phyloP scores from a whole-genome alignment of 2,113 vertebrate species.

The Cavia aperea region DNA sequence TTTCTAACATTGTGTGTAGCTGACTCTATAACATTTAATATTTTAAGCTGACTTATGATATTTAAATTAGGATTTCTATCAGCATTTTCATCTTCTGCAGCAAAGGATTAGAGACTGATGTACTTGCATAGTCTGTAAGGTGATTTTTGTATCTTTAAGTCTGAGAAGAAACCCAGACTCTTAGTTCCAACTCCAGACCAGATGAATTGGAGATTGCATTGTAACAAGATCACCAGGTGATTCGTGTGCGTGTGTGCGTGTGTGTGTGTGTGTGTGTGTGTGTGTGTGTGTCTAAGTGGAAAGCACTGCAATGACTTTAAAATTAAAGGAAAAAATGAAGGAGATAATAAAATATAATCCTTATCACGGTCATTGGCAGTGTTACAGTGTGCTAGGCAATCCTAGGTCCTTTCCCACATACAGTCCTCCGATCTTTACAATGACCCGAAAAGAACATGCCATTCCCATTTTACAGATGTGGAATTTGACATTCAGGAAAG shows the following conservation, averaged over 20 bases:
- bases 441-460: background rate
- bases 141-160: background rate
- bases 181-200: background rate
- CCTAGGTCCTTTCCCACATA: background rate
- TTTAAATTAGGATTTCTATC: slow-evolving; percentile 74
- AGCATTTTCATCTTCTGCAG: slow-evolving; percentile 59
- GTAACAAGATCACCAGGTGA: background rate
- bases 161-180: background rate
- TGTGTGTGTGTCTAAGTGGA: too few species aligned
- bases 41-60: slow-evolving; percentile 59
- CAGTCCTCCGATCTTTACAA: background rate
- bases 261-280: too few species aligned
- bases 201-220: background rate
- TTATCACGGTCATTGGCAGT: rapidly evolving
- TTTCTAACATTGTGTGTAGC: slow-evolving; percentile 75
- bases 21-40: slow-evolving; percentile 73
- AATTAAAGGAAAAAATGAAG: background rate
- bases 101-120: slow-evolving; percentile 36
- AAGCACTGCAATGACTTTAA: background rate
- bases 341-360: background rate
- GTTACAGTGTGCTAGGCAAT: rapidly evolving
- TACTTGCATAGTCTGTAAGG: background rate
- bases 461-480: background rate
- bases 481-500: background rate
- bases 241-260: rapidly evolving